Evolutionary conservation across 2,888 invertebrate genomes (phyloP).

Genomic region (Chrysotoxum bicinctum): DNA sequence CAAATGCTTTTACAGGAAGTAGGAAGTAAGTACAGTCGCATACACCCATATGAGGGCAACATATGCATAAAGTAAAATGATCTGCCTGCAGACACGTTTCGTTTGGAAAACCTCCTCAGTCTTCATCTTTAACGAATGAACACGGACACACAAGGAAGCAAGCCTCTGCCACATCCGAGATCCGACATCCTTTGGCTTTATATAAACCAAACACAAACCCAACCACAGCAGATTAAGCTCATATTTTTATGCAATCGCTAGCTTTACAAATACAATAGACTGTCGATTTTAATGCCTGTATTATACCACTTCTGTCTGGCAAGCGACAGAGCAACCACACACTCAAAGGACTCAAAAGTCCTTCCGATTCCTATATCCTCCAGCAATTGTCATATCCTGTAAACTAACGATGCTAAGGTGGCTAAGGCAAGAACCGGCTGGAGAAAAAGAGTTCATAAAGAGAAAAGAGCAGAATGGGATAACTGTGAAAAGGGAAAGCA

Average conservation of each 20-base stretch:
- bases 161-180: background rate
- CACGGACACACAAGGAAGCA: slow-evolving; percentile 12
- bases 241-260: slow-evolving; percentile 37
- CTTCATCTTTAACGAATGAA: background rate
- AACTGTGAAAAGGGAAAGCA: background rate
- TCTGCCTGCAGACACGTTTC: slow-evolving; percentile 14
- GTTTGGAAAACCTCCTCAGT: slow-evolving; percentile 16
- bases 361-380: slow-evolving; percentile 60
- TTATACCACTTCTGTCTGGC: background rate
- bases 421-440: background rate
- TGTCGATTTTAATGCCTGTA: slow-evolving; percentile 29
- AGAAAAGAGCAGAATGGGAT: background rate
- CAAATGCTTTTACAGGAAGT: background rate
- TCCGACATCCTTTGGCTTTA: slow-evolving; percentile 4
- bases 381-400: slow-evolving; percentile 63
- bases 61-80: slow-evolving; percentile 54
- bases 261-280: slow-evolving; percentile 50
- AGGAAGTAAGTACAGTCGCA: background rate
- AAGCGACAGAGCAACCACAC: background rate
- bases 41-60: background rate
- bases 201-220: background rate
- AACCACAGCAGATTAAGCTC: background rate
- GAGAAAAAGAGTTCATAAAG: slow-evolving; percentile 15
- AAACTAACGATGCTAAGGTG: slow-evolving; percentile 53
- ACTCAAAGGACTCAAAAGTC: slow-evolving; percentile 30